Base-by-base conservation (phyloP, 2,888 invertebrate genomes). In the Troides aeacus region DNA sequence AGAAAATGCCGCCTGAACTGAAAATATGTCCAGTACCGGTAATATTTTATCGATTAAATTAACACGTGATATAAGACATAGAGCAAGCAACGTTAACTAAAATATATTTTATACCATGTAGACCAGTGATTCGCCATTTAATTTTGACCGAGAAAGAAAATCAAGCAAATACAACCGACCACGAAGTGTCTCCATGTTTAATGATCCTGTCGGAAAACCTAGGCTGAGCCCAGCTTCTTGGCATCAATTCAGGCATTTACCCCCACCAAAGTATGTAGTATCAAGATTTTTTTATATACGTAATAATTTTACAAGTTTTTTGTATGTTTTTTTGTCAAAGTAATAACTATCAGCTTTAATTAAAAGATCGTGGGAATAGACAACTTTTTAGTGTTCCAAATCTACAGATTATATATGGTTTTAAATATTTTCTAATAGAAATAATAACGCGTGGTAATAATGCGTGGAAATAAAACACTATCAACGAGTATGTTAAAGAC, bases 1-100 rank as follows among this genome's bases (percentile, higher is more conserved):
- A 93, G 82, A 90, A 90, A 82, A 93, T 93, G 93, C 93, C 93
- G 17, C 93, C 93, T 5, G 93, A 93, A 79, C 79, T 93, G 5
- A 93, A 90, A 81, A 92, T 93, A 64, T 84, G 90, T 72, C 88
- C 87, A 68, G 92, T 91, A 62, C 86, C 87, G 75, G 93, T 93
- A 86, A 57, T 1, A n/a, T 53, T 46, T 46, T 12, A 46, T 12
- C 2, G 12, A 46, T 46, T 12, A 46, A 12, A 12, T 46, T 0
- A 2, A 46, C 46, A 46, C 15, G 15, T 39, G 39, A 39, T 39
- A 46, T 46, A 46, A 46, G 1, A 46, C 46, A 39, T 39, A 50
- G 50, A 53, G 53, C 2, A 18, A 53, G 53, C 2, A 18, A n/a
- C n/a, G 1, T n/a, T n/a, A 53, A 1, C 53, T n/a, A 53, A 53